Evolutionary conservation across 2,797 vertebrate genomes (phyloP), one percentile per base, ranked within the genome.

Genomic region (Hipposideros larvatus): DNA sequence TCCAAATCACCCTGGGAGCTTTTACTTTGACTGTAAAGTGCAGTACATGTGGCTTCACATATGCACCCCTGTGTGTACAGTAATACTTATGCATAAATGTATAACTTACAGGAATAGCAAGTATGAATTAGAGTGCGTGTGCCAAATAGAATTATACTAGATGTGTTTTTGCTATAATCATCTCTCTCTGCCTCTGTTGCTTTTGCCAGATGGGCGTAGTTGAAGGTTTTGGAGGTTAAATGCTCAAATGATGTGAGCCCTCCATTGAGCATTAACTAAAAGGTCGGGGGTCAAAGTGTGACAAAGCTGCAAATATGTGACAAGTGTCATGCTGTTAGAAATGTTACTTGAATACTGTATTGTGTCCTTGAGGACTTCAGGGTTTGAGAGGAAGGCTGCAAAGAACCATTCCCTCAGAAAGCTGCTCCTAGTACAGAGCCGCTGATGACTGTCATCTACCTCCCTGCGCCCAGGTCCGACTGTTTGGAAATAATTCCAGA

Each of bases 141-240:
- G 46, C 68, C 78, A 57, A 65, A 24, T 37, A 14, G 75, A 70
- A 43, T 78, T 63, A 2, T 7, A 79, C 51, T 46, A 55, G 26
- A 34, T 85, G 21, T 34, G 28, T 61, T 86, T 96, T 74, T 68
- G 53, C 66, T 86, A 5, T 61, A 15, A 57, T 41, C 7, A 1
- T 37, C 75, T 74, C 19, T 26, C 11, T 90, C 37, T 53, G 63
- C 53, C 86, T 71, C 41, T 41, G 18, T 61, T 24, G 13, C 61
- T 93, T 93, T 73, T 77, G 63, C 78, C 51, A 70, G 41, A 7
- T 21, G 19, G 28, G 1, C 87, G 16, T 61, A 28, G 28, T 70
- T 51, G 51, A 80, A 53, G 75, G 75, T 68, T 73, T 84, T 48
- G 34, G 51, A 92, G 77, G 65, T 84, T 88, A 85, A 79, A 70